Evolutionary conservation across 2,888 invertebrate genomes (phyloP).

Genomic region (Priapulus caudatus): DNA sequence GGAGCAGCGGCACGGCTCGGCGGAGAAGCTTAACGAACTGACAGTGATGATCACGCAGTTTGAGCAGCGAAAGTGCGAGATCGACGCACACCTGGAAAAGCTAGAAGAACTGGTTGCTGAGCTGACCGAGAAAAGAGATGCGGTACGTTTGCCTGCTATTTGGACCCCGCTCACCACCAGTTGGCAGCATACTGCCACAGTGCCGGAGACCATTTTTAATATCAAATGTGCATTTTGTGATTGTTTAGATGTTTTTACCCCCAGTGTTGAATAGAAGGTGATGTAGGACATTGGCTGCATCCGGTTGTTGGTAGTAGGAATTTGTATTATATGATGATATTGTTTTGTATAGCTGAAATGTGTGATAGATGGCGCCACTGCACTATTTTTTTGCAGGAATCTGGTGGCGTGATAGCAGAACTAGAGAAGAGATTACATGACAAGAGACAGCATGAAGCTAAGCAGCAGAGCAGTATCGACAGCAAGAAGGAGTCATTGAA

Average conservation of each 20-base stretch:
- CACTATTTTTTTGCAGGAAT: slow-evolving; percentile 45
- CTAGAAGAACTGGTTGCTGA: slow-evolving; percentile 50
- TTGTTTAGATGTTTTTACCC: too few species aligned
- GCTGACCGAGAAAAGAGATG: slow-evolving; percentile 52
- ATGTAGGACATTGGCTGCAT: too few species aligned
- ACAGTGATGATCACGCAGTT: slow-evolving; percentile 27
- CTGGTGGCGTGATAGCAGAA: slow-evolving; percentile 50
- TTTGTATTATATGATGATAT: too few species aligned
- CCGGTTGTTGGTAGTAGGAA: too few species aligned
- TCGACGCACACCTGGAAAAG: slow-evolving; percentile 42
- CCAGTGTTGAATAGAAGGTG: too few species aligned
- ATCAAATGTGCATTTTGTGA: too few species aligned
- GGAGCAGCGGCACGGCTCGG: slow-evolving; percentile 28
- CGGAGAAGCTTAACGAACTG: slow-evolving; percentile 32
- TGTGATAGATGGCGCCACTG: too few species aligned
- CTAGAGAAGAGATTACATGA: slow-evolving; percentile 52
- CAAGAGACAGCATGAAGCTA: slow-evolving; percentile 55
- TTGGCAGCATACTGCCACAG: too few species aligned
- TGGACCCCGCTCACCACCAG: slow-evolving; percentile 20
- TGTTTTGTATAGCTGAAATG: too few species aligned
- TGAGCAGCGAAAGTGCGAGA: slow-evolving; percentile 33
- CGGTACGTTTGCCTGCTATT: slow-evolving; percentile 42
- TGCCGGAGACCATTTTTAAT: too few species aligned
- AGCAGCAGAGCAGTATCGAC: slow-evolving; percentile 49
- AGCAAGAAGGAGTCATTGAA: slow-evolving; percentile 53